phyloP scores from a whole-genome alignment of 2,113 vertebrate genomes.

The Lophotis ruficrista region DNA sequence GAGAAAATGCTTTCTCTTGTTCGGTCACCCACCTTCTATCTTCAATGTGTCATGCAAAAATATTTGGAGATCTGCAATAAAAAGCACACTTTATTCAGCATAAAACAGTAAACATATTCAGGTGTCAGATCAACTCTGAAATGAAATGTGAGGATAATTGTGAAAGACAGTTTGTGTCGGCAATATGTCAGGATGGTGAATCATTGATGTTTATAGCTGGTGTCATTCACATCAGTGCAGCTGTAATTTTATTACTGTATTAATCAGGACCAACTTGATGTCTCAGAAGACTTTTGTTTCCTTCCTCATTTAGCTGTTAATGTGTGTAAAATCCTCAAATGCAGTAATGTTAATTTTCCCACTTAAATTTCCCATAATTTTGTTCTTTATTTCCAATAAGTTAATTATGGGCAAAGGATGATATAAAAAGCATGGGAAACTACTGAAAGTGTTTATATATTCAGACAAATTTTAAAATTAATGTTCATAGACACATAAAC shows the following conservation, averaged over 20 bases:
- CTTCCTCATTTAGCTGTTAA: not conserved
- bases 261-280: not conserved
- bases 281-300: not conserved
- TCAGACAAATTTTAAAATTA: not conserved
- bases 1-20: not conserved
- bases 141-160: not conserved
- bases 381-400: not conserved
- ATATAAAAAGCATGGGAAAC: not conserved
- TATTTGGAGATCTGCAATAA: not conserved
- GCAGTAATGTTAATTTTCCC: not conserved
- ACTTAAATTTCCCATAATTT: not conserved
- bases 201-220: not conserved
- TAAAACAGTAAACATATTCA: not conserved
- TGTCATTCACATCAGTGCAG: not conserved
- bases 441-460: not conserved
- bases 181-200: not conserved
- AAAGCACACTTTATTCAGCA: not conserved
- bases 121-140: not conserved
- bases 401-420: not conserved
- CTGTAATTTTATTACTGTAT: conserved; percentile 3
- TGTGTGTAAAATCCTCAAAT: not conserved
- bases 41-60: not conserved
- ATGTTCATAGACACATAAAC: not conserved
- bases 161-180: not conserved
- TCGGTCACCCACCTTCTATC: not conserved